Evolutionary conservation across 2,113 vertebrate genomes (phyloP).

Genomic region (Proteles cristata): DNA sequence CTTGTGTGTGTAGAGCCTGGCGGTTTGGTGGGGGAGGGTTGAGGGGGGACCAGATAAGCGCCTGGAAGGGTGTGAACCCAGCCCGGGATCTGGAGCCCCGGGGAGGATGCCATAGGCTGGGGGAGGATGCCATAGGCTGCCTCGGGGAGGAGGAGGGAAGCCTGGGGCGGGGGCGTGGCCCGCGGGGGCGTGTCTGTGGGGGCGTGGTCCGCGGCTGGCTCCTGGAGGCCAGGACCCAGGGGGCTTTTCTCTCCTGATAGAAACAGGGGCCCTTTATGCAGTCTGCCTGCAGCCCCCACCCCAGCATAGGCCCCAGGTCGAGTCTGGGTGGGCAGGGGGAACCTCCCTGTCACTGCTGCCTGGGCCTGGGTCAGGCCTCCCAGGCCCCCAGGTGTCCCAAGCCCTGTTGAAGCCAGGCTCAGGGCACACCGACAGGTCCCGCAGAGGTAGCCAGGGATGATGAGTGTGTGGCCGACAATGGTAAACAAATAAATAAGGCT

Average conservation of each 20-base stretch:
- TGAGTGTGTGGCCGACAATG: not conserved
- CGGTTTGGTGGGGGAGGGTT: fast-evolving
- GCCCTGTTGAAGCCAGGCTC: not conserved
- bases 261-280: not conserved
- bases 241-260: not conserved
- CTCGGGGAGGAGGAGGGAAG: not conserved
- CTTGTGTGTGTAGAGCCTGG: not conserved
- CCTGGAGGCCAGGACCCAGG: not conserved
- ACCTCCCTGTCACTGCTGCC: no score
- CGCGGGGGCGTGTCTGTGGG: no score
- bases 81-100: not conserved
- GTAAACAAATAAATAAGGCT: no score
- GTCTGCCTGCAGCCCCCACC: no score
- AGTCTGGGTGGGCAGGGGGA: fast-evolving
- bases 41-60: not conserved
- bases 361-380: not conserved
- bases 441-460: not conserved
- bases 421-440: fast-evolving
- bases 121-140: not conserved
- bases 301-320: not conserved
- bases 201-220: not conserved
- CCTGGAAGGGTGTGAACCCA: not conserved
- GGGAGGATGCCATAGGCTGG: not conserved
- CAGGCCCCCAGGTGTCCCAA: not conserved
- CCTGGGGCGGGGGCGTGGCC: not conserved